These are phyloP conservation scores for Pipa parva DNA, from an alignment of 2,113 vertebrate species.

Conservation along the genomic window DNA sequence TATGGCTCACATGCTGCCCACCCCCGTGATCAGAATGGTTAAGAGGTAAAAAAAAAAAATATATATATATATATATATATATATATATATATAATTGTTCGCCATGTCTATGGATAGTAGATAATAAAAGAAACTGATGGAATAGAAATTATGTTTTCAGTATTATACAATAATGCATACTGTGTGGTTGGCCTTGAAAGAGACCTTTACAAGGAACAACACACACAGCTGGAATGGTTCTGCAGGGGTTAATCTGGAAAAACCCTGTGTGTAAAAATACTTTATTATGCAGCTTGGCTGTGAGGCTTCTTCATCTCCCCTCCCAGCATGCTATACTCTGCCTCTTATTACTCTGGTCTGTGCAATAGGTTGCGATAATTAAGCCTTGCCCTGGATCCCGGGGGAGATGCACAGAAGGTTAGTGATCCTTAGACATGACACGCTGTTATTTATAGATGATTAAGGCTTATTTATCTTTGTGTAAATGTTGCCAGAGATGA, in stretches of 20 bases:
- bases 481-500: constrained; percentile 59
- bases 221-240: neutral
- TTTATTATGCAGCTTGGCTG: neutral
- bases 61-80: too few species aligned
- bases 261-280: fast-evolving
- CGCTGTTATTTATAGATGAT: constrained; percentile 63
- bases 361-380: constrained; percentile 58
- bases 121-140: too few species aligned
- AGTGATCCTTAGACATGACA: constrained; percentile 57
- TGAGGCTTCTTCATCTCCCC: constrained; percentile 8
- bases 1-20: too few species aligned
- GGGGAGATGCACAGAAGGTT: constrained; percentile 57
- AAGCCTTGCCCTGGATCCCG: constrained; percentile 56
- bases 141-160: too few species aligned
- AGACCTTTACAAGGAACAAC: neutral
- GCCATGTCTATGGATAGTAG: too few species aligned
- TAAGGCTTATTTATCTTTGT: constrained; percentile 63
- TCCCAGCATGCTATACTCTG: constrained; percentile 32
- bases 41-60: too few species aligned
- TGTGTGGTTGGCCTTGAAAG: too few species aligned
- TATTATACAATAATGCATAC: too few species aligned
- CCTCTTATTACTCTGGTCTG: constrained; percentile 52
- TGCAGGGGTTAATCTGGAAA: neutral
- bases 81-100: too few species aligned
- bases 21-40: too few species aligned